These are phyloP conservation scores for Xenops minutus DNA, from an alignment of 2,797 vertebrate genomes.

Conservation along the genomic window DNA sequence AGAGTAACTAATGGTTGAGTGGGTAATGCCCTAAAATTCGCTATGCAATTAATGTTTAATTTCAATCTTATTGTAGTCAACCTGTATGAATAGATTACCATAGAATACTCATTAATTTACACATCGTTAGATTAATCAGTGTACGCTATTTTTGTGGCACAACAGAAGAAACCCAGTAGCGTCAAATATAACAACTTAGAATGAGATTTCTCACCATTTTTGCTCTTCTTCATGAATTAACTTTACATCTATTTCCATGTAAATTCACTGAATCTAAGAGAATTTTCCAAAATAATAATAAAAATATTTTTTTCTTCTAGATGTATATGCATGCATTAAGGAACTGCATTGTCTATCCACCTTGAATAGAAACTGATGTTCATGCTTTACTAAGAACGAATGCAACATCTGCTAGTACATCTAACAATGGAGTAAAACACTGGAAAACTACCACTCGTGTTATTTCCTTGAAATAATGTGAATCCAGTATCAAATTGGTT, in stretches of 20 bases:
- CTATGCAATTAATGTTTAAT: slow-evolving; percentile 2
- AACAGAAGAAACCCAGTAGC: background rate
- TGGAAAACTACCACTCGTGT: background rate
- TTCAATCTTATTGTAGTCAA: background rate
- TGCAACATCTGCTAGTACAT: background rate
- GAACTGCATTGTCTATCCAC: background rate
- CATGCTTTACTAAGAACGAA: background rate
- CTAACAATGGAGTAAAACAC: background rate
- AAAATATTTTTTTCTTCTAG: background rate
- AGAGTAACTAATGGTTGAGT: slow-evolving; percentile 42
- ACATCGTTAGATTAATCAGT: background rate
- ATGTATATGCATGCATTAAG: background rate
- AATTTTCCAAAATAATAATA: background rate
- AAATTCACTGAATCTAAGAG: background rate
- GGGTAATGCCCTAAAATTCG: background rate
- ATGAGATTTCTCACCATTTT: background rate
- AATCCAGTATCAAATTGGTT: background rate
- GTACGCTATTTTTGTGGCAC: background rate
- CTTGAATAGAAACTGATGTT: background rate
- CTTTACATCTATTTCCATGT: background rate
- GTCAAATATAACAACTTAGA: background rate
- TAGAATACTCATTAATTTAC: background rate
- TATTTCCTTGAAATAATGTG: slow-evolving; percentile 23
- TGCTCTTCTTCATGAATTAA: background rate
- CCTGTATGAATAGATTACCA: background rate